Evolutionary conservation across 2,888 invertebrate genomes (phyloP).

Genomic region (Petrolisthes cinctipes): DNA sequence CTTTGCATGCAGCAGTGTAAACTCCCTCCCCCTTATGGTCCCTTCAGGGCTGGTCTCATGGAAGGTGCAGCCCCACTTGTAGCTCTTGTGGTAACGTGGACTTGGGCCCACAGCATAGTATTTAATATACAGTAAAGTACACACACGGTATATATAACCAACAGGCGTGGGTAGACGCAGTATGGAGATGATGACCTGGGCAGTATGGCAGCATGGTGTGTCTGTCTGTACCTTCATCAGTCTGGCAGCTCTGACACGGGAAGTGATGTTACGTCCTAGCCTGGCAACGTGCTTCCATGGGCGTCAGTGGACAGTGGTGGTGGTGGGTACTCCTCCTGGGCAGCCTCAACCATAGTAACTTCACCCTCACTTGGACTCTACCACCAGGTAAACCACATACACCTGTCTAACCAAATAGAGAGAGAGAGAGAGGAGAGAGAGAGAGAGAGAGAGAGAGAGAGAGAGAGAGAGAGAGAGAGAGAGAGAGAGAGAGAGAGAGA

Average conservation of each 20-base stretch:
- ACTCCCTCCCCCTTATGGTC: too few relatives aligned
- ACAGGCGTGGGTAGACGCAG: too few relatives aligned
- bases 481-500: not conserved
- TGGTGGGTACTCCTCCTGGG: conserved; percentile 1
- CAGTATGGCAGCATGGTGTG: not conserved
- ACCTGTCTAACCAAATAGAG: not conserved
- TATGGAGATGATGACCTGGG: not conserved
- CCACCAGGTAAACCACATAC: not conserved
- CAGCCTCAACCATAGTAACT: not conserved
- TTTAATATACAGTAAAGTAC: too few relatives aligned
- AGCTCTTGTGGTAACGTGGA: too few relatives aligned
- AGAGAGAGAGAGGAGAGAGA: not conserved
- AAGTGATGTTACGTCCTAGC: not conserved
- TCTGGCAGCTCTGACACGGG: not conserved
- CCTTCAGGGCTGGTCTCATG: too few relatives aligned
- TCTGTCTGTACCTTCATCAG: not conserved
- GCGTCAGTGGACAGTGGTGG: not conserved
- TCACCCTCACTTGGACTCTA: not conserved
- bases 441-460: not conserved
- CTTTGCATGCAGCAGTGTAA: too few relatives aligned
- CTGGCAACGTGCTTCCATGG: not conserved
- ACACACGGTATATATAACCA: too few relatives aligned
- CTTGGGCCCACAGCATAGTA: too few relatives aligned
- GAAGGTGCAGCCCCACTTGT: too few relatives aligned
- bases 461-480: not conserved